Base-by-base conservation (phyloP, 2,888 invertebrate genomes). In the Heteropelma amictum region DNA sequence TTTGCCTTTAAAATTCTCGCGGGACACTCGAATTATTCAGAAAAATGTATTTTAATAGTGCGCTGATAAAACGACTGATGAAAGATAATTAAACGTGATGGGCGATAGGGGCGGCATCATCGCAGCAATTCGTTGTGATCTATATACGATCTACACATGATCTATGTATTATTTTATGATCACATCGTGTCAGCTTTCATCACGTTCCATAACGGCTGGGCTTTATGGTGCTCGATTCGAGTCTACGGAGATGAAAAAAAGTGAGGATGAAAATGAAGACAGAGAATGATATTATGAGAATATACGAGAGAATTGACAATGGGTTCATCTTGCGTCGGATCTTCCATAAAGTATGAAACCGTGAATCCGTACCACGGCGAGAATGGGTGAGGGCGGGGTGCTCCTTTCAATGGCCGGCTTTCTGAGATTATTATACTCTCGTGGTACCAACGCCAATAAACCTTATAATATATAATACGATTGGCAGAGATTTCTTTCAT, bases 401-500 rank as follows among this genome's bases (percentile, higher is more conserved):
- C 19, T 33, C 35, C 45, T 33, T 21, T 33, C 19, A 23, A 56
- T 64, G 40, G 49, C 64, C 12, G 40, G 30, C 28, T 60, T 49
- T 17, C 60, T 40, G 38, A 75, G 65, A 75, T 75, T 71, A 75
- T 75, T 75, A 75, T 42, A 23, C 54, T 42, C 49, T 61, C 54
- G 65, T 75, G 65, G 61, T 61, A 70, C 74, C 65, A 40, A 23
- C 45, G 35, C 65, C 67, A 70, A 75, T 75, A 75, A 71, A 75
- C 26, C 49, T 7, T 23, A 28, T 75, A 70, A 75, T 61, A 70
- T 74, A n/a, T n/a, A n/a, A n/a, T n/a, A 75, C 53, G 67, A 65
- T 49, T 56, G 47, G 38, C 7, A 14, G 17, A 38, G 28, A 35
- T 35, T 8, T 23, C 7, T 42, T 10, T 30, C 19, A 6, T 33